phyloP scores from a whole-genome alignment of 2,797 vertebrate species.

The Phalloptychus januarius region DNA sequence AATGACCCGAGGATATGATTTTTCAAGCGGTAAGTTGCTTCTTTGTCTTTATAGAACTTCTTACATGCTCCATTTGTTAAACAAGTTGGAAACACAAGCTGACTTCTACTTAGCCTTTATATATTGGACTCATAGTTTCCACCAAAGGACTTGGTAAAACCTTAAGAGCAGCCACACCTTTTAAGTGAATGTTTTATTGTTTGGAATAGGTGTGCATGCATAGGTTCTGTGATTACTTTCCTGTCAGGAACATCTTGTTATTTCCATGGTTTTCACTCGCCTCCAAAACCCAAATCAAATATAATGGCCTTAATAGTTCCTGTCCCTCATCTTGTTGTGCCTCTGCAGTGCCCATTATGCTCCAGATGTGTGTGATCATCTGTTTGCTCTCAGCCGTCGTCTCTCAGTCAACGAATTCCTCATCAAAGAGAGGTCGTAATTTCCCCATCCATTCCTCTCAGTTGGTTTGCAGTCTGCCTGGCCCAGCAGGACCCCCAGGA shows the following conservation, averaged over 20 bases:
- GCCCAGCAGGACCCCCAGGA: constrained; percentile 87
- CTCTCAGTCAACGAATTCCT: constrained; percentile 70
- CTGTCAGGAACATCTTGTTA: background rate
- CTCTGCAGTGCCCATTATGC: constrained; percentile 80
- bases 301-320: background rate
- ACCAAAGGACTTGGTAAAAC: background rate
- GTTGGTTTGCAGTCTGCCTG: constrained; percentile 90
- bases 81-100: background rate
- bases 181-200: background rate
- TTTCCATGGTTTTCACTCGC: background rate
- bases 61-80: constrained; percentile 11
- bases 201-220: background rate
- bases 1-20: constrained; percentile 43
- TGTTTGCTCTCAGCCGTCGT: constrained; percentile 81
- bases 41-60: constrained; percentile 13
- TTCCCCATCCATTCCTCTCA: constrained; percentile 83
- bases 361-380: constrained; percentile 80
- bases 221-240: background rate
- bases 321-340: constrained; percentile 23
- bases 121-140: constrained; percentile 1
- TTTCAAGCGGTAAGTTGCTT: constrained; percentile 63
- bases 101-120: constrained; percentile 8
- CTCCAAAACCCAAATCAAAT: constrained; percentile 10
- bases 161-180: background rate
- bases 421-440: constrained; percentile 75